Base-by-base conservation (phyloP, 2,113 vertebrate genomes). In the Nerophis ophidion region DNA sequence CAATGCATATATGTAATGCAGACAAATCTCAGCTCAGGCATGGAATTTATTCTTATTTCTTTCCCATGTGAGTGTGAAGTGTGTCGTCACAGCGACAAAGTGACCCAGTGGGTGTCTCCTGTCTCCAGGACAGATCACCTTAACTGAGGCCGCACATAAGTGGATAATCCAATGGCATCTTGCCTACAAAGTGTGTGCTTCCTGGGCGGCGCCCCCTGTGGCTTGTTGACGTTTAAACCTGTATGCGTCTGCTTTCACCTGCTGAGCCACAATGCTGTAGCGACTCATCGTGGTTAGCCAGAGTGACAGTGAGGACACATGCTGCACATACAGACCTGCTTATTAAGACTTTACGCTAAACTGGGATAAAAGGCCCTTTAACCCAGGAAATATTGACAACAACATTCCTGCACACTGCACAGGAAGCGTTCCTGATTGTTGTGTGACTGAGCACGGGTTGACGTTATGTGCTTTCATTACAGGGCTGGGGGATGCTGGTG, bases 401-500 rank as follows among this genome's bases (percentile, higher is more conserved):
- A 48, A 63, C 52, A 57, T 48, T 56, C 50, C 53, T 33, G 13
- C 33, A 66, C 17, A 67, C 19, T 16, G 8, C 17, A 50, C 45
- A 70, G 16, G 6, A 10, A 49, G n/a, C 33, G 9, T 12, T 15
- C 26, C 26, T 26, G 13, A 36, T 13, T 7, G 13, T 38, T 26
- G 6, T 44, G 12, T 7, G 1, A 44, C 40, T 44, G 12, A 12
- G 10, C 10, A 44, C 40, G 10, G 4, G 10, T 12, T 9, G 40
- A 12, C 40, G 12, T 8, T 7, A 5, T 12, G 6, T 42, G 19
- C 16, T 63, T 8, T 75, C 33, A 11, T 54, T 61, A 49, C 88
- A 99, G 97, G 50, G 92, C 88, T 65, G 93, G 92, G 60, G 88
- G 89, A 49, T 85, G 92, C 70, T 99, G 94, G 92, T 99, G 96